Conservation (phyloP, 2,113 vertebrate species). For the Beaufortia kweichowensis region DNA sequence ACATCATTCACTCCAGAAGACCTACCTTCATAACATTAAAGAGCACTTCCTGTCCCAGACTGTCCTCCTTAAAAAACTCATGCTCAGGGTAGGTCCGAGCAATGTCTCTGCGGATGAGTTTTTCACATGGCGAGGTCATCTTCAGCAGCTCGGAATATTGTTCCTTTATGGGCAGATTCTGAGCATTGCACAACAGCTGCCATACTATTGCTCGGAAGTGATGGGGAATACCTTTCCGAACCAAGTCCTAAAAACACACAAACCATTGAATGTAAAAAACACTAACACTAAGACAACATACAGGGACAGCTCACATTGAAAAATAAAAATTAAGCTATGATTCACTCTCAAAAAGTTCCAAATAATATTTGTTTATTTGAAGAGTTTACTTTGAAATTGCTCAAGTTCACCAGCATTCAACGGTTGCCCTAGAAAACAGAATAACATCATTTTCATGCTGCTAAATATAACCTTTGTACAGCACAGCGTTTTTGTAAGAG, state of each 20-base stretch:
- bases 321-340: no score
- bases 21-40: conserved; percentile 99
- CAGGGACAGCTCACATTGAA: no score
- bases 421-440: conserved; percentile 17
- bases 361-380: neutral
- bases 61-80: conserved; percentile 99
- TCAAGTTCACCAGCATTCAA: neutral
- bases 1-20: neutral
- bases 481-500: conserved; percentile 47
- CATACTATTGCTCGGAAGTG: conserved; percentile 98
- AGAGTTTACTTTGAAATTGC: neutral
- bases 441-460: conserved; percentile 45
- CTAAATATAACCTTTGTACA: conserved; percentile 49
- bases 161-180: conserved; percentile 96
- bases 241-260: conserved; percentile 81
- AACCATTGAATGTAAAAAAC: neutral
- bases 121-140: conserved; percentile 98
- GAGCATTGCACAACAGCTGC: conserved; percentile 93
- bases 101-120: conserved; percentile 95
- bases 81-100: conserved; percentile 98
- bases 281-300: neutral
- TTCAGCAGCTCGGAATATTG: conserved; percentile 98
- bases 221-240: conserved; percentile 95
- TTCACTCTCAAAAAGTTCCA: no score
- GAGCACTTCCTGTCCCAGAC: conserved; percentile 95